phyloP scores from a whole-genome alignment of 2,888 invertebrate genomes.

The Anoplius nigerrimus region DNA sequence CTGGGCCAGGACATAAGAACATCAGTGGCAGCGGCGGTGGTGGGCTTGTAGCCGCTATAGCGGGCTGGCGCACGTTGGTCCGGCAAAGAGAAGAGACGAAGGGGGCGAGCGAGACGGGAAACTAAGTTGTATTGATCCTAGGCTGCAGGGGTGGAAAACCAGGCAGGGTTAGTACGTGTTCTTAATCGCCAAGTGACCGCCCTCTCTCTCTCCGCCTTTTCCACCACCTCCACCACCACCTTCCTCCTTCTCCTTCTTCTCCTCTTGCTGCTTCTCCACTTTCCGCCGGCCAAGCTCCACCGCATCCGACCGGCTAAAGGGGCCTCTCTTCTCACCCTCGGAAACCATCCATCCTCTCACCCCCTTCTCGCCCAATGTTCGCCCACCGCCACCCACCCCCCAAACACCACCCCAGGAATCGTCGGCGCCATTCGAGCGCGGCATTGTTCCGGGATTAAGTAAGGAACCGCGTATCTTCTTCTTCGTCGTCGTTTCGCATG shows the following conservation, averaged over 20 bases:
- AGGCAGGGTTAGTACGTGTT: constrained; percentile 75
- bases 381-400: too few species aligned
- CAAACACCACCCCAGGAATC: constrained; percentile 43
- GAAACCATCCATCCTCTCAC: constrained; percentile 40
- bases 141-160: constrained; percentile 73
- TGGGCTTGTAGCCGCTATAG: constrained; percentile 26
- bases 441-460: constrained; percentile 68
- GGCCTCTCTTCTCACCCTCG: constrained; percentile 56
- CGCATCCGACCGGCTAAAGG: constrained; percentile 54
- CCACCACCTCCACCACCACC: constrained; percentile 35
- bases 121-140: constrained; percentile 75
- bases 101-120: constrained; percentile 64
- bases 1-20: constrained; percentile 71
- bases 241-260: constrained; percentile 39
- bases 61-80: constrained; percentile 1
- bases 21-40: constrained; percentile 59
- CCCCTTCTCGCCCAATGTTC: constrained; percentile 19
- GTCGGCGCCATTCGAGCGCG: constrained; percentile 64
- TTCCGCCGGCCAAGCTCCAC: constrained; percentile 55
- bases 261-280: constrained; percentile 57
- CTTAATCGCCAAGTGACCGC: constrained; percentile 76
- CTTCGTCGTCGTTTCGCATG: background rate
- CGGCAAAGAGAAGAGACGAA: constrained; percentile 43
- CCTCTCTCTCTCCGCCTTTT: constrained; percentile 64
- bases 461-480: constrained; percentile 50